A percentile compares a stretch with the other conserved stretches of the same genome.
phyloP scores from a whole-genome alignment of 2,797 vertebrate species.

The Hippopotamyrus pictus region DNA sequence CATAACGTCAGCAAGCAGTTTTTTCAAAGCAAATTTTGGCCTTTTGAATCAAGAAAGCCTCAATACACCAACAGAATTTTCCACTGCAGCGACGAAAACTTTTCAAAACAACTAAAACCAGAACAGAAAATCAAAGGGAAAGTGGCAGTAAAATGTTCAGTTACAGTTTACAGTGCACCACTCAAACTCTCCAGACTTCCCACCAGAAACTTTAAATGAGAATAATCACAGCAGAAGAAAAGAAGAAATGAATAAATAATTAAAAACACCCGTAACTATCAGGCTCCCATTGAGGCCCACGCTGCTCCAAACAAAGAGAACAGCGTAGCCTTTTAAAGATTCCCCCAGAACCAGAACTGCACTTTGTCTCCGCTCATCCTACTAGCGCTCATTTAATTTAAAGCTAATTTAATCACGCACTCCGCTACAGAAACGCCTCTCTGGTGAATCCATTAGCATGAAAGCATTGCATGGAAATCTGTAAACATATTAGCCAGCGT shows the following conservation, averaged over 20 bases:
- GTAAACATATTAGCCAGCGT: neutral
- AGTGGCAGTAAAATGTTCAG: neutral
- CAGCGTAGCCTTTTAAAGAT: conserved; percentile 2
- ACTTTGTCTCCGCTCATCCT: neutral
- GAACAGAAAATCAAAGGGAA: neutral
- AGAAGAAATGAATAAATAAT: conserved; percentile 9
- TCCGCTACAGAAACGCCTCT: conserved; percentile 9
- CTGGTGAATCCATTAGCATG: conserved; percentile 6
- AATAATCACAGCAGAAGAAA: neutral
- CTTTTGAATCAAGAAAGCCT: neutral
- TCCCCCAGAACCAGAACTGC: neutral
- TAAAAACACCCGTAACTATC: neutral
- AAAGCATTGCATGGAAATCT: neutral
- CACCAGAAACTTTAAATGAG: neutral
- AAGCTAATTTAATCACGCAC: neutral
- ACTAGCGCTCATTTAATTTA: neutral
- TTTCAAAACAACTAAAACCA: neutral
- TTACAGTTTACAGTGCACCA: neutral
- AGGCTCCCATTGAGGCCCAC: neutral
- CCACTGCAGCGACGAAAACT: neutral
- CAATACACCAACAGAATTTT: neutral
- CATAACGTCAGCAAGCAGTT: neutral
- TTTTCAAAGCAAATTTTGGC: neutral
- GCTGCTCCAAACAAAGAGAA: neutral
- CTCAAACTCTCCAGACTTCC: neutral